phyloP scores from a whole-genome alignment of 2,113 vertebrate genomes.

The Prunella himalayana region DNA sequence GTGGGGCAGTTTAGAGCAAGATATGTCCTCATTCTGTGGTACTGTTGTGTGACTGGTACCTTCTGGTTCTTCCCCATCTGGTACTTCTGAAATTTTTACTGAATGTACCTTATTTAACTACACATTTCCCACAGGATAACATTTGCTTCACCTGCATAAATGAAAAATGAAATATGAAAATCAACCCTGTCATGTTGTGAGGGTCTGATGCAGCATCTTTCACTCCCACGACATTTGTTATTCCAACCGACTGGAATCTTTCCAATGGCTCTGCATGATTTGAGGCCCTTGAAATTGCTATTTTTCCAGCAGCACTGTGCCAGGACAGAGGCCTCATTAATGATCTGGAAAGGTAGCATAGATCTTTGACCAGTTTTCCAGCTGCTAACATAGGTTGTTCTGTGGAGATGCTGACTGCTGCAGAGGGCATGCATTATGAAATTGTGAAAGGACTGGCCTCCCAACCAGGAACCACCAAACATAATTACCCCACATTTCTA shows the following conservation, averaged over 20 bases:
- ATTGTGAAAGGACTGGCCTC: not conserved
- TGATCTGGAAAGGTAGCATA: not conserved
- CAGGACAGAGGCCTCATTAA: not conserved
- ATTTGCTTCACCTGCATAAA: not conserved
- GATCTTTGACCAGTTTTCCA: not conserved
- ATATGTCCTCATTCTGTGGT: not conserved
- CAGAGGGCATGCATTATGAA: not conserved
- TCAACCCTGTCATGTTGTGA: not conserved
- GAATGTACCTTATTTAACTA: not conserved
- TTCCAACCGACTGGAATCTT: not conserved
- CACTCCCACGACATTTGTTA: not conserved
- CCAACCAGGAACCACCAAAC: not conserved
- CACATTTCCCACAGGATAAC: not conserved
- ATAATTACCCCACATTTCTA: not conserved
- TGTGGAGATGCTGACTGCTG: not conserved
- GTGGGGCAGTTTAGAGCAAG: not conserved
- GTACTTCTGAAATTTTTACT: not conserved
- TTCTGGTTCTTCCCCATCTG: not conserved
- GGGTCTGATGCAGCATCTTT: not conserved
- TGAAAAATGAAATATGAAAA: not conserved
- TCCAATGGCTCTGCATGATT: not conserved
- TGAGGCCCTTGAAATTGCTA: not conserved
- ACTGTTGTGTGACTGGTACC: not conserved
- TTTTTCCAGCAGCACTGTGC: not conserved
- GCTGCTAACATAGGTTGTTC: not conserved